A percentile compares a stretch with the other conserved stretches of the same genome.
phyloP scores from a whole-genome alignment of 2,113 vertebrate genomes.

The Tachysurus vachellii region DNA sequence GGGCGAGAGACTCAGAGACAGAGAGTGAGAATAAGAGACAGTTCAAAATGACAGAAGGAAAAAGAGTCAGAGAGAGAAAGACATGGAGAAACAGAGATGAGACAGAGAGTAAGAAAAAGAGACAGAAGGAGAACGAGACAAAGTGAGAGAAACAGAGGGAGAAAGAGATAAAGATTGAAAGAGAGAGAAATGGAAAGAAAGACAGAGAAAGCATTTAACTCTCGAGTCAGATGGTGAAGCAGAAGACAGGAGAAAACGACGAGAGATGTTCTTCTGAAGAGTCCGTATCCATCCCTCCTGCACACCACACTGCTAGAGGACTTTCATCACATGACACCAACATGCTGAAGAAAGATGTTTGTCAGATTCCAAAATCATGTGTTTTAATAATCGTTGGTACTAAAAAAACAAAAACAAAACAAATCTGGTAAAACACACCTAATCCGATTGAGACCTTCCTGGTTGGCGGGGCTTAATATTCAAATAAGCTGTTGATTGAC shows the following conservation, averaged over 20 bases:
- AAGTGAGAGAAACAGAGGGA: not conserved
- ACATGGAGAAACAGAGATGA: too few species aligned
- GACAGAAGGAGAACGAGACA: too few species aligned
- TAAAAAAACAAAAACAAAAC: not conserved
- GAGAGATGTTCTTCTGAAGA: constrained; percentile 68
- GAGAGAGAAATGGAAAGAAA: not conserved
- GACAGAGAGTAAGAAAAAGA: too few species aligned
- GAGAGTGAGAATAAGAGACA: too few species aligned
- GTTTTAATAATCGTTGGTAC: not conserved
- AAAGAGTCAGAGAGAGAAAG: too few species aligned
- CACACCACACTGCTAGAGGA: constrained; percentile 60
- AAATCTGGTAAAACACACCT: not conserved
- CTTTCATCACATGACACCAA: not conserved
- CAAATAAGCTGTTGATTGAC: not conserved
- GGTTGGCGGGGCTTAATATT: not conserved
- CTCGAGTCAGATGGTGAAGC: too few species aligned
- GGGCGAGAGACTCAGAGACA: too few species aligned
- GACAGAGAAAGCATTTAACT: constrained; percentile 42
- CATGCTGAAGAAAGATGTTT: constrained; percentile 29
- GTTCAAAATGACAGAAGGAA: too few species aligned
- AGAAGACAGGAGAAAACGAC: too few species aligned
- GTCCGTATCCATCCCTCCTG: constrained; percentile 71
- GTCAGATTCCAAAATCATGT: not conserved
- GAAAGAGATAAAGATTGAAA: not conserved
- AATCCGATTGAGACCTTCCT: not conserved